phyloP scores from a whole-genome alignment of 2,888 invertebrate genomes.

The Hipparchia sbordonii region DNA sequence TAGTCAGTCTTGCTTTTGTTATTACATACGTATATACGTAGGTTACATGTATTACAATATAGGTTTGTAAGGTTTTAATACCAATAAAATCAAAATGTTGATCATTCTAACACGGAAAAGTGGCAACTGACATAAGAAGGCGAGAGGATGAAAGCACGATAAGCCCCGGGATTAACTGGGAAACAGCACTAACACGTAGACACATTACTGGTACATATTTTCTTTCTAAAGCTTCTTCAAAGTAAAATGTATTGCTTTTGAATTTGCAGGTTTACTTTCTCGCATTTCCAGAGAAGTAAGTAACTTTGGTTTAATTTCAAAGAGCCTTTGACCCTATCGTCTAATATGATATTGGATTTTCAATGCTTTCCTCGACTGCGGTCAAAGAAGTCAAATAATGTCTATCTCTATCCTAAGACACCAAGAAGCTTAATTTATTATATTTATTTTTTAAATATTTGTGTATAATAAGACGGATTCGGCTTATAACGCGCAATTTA shows the following conservation, averaged over 20 bases:
- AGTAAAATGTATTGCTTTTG: constrained; percentile 14
- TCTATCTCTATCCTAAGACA: no score
- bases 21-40: no score
- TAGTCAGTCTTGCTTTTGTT: no score
- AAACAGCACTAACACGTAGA: constrained; percentile 7
- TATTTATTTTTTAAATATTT: no score
- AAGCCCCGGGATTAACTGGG: constrained; percentile 17
- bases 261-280: background rate
- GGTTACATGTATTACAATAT: background rate
- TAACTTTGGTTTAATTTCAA: background rate
- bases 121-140: constrained; percentile 18
- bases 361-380: no score
- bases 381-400: no score
- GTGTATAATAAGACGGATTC: no score
- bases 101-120: constrained; percentile 1
- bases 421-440: no score
- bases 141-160: constrained; percentile 15
- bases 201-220: constrained; percentile 2
- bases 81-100: constrained; percentile 13
- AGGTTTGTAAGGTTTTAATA: background rate
- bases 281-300: background rate
- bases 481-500: background rate
- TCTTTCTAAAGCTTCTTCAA: constrained; percentile 6
- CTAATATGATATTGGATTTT: background rate
- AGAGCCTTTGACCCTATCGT: background rate